Evolutionary conservation across 2,113 vertebrate species (phyloP).

Genomic region (Ploceus nigricollis): DNA sequence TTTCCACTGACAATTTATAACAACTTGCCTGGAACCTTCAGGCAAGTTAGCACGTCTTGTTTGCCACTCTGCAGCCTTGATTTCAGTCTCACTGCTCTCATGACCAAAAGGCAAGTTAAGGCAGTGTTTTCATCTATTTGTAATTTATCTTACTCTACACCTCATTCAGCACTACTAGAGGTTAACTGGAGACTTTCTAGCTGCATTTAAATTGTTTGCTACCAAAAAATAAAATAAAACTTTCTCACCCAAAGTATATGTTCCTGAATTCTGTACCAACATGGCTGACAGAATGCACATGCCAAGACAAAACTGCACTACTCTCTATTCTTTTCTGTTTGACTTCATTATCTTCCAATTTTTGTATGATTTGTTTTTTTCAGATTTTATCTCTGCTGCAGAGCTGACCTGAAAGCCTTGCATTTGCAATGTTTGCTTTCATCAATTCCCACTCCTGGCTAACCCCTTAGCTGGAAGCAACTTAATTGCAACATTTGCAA

Average conservation of each 20-base stretch:
- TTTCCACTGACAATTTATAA: not conserved
- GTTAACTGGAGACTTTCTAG: not conserved
- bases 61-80: not conserved
- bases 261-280: not conserved
- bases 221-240: not conserved
- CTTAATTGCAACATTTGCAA: not conserved
- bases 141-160: not conserved
- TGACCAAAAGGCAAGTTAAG: not conserved
- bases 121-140: not conserved
- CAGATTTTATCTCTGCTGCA: not conserved
- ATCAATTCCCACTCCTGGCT: not conserved
- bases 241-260: not conserved
- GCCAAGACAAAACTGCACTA: not conserved
- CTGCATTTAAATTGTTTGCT: not conserved
- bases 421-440: not conserved
- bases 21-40: not conserved
- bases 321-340: not conserved
- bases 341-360: not conserved
- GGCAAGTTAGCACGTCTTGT: not conserved
- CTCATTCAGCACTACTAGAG: not conserved
- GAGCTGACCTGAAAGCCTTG: not conserved
- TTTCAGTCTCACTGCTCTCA: not conserved
- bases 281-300: not conserved
- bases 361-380: not conserved
- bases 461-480: not conserved